These are phyloP conservation scores for Cyprinodon variegatus DNA, from an alignment of 2,113 vertebrate genomes.

Conservation along the genomic window DNA sequence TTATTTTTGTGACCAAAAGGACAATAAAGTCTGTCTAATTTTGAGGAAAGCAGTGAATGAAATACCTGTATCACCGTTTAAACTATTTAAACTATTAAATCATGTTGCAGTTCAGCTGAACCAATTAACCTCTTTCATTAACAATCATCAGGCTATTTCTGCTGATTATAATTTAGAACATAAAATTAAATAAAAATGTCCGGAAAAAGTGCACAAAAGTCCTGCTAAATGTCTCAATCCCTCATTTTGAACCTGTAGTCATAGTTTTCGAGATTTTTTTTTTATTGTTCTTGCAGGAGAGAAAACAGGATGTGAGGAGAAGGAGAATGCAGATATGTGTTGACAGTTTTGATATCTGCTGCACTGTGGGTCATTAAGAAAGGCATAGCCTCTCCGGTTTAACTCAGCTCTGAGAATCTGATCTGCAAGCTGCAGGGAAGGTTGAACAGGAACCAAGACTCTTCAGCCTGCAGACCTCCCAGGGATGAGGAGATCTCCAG, in stretches of 20 bases:
- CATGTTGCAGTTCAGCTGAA: constrained; percentile 48
- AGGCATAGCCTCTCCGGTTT: constrained; percentile 41
- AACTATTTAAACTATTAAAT: neutral
- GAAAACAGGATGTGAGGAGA: constrained; percentile 9
- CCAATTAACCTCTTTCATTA: neutral
- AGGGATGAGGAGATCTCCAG: constrained; percentile 6
- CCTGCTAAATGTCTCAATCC: too few species aligned
- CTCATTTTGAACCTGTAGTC: too few species aligned
- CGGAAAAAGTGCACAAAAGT: too few species aligned
- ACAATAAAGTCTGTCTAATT: too few species aligned
- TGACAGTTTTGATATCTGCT: constrained; percentile 72
- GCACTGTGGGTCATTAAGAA: constrained; percentile 63
- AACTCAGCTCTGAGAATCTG: constrained; percentile 22
- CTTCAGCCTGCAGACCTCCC: constrained; percentile 31
- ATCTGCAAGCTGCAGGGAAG: constrained; percentile 41
- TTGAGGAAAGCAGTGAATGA: too few species aligned
- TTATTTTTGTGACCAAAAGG: too few species aligned
- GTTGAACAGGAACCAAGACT: constrained; percentile 50
- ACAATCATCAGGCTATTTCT: too few species aligned
- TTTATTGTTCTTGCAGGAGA: too few species aligned
- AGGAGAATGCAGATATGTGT: constrained; percentile 53
- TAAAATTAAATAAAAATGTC: too few species aligned
- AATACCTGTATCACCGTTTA: too few species aligned
- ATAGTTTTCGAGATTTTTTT: too few species aligned
- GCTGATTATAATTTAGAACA: too few species aligned